Evolutionary conservation across 2,113 vertebrate species (phyloP), one percentile per base, ranked within the genome.

Genomic region (Madoqua kirkii): DNA sequence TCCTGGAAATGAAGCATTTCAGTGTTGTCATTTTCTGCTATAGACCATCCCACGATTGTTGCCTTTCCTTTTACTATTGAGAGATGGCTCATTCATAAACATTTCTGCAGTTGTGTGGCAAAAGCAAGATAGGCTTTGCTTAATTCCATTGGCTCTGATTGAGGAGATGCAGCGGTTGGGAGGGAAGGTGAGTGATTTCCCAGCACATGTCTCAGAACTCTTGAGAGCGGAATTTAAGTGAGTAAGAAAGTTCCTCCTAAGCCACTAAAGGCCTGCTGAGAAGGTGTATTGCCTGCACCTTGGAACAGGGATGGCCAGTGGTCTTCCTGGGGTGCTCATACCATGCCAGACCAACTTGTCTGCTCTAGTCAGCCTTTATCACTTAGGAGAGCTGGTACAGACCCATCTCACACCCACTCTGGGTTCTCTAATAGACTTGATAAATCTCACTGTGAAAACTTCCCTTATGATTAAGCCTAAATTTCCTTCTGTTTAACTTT

Each of bases 21-120:
- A 88, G 23, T 40, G 0, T 94, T 97, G 97, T 97, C 94, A 5
- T 98, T 98, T 97, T 97, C 97, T 97, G 97, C 91, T 96, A 93
- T 92, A 92, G 12, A 97, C 90, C 96, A 62, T 86, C 43, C 97
- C 95, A 98, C 85, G 45, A 94, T 92, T 78, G 10, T 97, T 96
- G 97, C 87, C 33, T 97, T 97, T 98, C 96, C 92, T 93, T 95
- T 78, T 93, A 45, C 83, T 83, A 57, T 96, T 95, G 95, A 97
- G 93, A 97, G 59, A 29, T 45, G 79, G 96, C 95, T 97, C 96
- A 95, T 97, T 33, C 67, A 95, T 91, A 95, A 97, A 97, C 97
- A 45, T 92, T 95, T 97, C 95, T 98, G 54, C 98, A 98, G 95
- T 97, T 94, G 71, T 98, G 87, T 43, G 91, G 97, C 98, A 97